Base-by-base conservation (phyloP, 37 sponge, comb jelly and placozoan genomes). In the Amphimedon queenslandica region DNA sequence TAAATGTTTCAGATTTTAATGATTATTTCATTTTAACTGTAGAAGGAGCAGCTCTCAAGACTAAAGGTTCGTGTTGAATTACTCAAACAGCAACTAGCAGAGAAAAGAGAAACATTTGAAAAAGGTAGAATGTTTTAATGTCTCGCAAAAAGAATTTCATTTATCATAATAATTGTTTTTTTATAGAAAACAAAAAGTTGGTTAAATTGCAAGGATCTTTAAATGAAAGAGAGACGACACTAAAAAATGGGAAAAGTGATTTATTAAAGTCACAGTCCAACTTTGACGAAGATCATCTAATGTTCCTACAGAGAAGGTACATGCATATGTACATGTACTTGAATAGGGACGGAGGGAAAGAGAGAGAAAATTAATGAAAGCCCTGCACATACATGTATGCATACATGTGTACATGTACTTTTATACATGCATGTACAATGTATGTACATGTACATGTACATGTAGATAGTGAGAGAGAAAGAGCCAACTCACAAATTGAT, bases 121-220 rank as follows among this genome's bases (percentile, higher is more conserved):
- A 6, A 60, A 25, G 27, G 61, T 60, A n/a, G 21, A 25, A 47
- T 47, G 13, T 18, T 18, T 18, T 13, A 18, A 47, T 47, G 53
- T 47, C 8, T 47, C n/a, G n/a, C n/a, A n/a, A n/a, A n/a, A n/a
- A n/a, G n/a, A n/a, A n/a, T n/a, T n/a, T n/a, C n/a, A n/a, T n/a
- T n/a, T n/a, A n/a, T n/a, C n/a, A n/a, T n/a, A n/a, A 47, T 47
- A 18, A 18, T 47, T 18, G 8, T 47, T 47, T 18, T 47, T 43
- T 29, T 31, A 28, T 34, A 70, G 83, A 69, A 77, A 63, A 67
- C 43, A 65, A 83, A 63, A 34, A n/a, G 20, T 37, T 69, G 64
- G 37, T 16, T 0, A 23, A 67, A 58, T 11, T 66, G 33, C 53
- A 37, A 51, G 75, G 39, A 27, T 27, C 42, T 32, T 36, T 79